Evolutionary conservation across 2,113 vertebrate genomes (phyloP), one percentile per base, ranked within the genome.

Genomic region (Phoenicopterus ruber): DNA sequence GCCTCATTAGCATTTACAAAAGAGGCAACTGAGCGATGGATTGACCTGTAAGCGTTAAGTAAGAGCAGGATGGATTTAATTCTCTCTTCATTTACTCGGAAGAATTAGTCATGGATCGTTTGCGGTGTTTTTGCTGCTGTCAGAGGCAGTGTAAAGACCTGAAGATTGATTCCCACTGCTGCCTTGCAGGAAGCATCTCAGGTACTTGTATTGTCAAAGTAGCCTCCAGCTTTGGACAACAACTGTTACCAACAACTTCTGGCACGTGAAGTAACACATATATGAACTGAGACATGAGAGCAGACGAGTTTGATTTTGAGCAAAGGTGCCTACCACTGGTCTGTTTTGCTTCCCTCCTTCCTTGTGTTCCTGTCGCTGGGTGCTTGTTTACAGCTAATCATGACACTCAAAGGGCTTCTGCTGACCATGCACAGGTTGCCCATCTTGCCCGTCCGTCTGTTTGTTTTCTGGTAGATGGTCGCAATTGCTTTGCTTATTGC

Each of bases 31-130:
- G 71, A 77, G 3, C 0, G 2, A 38, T 40, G 86, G 46, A 66
- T 20, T 66, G 93, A 82, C 87, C 66, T 61, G 12, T 7, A 15
- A 46, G 70, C 26, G 42, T 28, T 58, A 67, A 86, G 47, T 19
- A 26, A 79, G 77, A n/a, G 29, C 17, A 57, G 84, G 55, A 66
- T 50, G 58, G 84, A 63, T 89, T 77, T 70, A 76, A 73, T 87
- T 74, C 21, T 78, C 52, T 58, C 70, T 65, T 79, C 31, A 4
- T 96, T 93, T 90, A 55, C 91, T 86, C 38, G 2, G 59, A 24
- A 49, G 86, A 91, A 93, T 95, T 85, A 93, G 94, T 62, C 46
- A 31, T 29, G 86, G 89, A 65, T 94, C 81, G 25, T 88, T 94
- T 96, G 70, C 81, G 54, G 40, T 28, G 83, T 9, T 79, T 76